phyloP scores from a whole-genome alignment of 2,113 vertebrate genomes.

The Mystacornis crossleyi region DNA sequence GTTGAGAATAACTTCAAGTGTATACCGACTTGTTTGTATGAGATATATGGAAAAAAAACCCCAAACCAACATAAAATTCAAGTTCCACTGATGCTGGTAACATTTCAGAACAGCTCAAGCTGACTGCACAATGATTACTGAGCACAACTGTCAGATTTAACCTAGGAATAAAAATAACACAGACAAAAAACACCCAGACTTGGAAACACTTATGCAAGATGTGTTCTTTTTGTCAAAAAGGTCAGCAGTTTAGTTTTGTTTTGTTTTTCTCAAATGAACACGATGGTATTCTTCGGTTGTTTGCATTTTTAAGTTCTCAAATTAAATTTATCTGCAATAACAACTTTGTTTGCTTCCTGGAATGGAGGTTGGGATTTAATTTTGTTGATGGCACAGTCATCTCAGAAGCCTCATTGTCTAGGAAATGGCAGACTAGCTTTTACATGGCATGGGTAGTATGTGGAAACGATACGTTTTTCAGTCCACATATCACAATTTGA shows the following conservation, averaged over 20 bases:
- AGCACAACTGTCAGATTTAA: background rate
- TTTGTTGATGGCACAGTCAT: background rate
- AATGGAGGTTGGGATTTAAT: constrained; percentile 17
- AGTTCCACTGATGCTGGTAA: background rate
- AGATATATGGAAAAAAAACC: fast-evolving
- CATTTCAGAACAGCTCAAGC: background rate
- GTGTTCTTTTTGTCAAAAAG: background rate
- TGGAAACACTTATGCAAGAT: background rate
- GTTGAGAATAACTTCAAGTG: background rate
- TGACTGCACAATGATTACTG: background rate
- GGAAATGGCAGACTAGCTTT: background rate
- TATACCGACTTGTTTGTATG: background rate
- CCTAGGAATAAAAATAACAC: constrained; percentile 19
- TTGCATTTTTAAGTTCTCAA: background rate
- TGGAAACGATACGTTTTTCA: background rate
- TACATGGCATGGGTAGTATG: background rate
- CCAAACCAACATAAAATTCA: background rate
- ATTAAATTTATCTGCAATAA: constrained; percentile 12
- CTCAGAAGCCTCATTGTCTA: constrained; percentile 5
- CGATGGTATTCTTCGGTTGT: background rate
- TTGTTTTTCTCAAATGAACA: background rate
- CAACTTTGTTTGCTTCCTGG: constrained; percentile 18
- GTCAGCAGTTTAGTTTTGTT: background rate
- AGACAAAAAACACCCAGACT: background rate
- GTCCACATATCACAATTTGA: background rate